A percentile compares a stretch with the other conserved stretches of the same genome.
Conservation (phyloP, 2,797 vertebrate genomes). For the Typhlichthys subterraneus region DNA sequence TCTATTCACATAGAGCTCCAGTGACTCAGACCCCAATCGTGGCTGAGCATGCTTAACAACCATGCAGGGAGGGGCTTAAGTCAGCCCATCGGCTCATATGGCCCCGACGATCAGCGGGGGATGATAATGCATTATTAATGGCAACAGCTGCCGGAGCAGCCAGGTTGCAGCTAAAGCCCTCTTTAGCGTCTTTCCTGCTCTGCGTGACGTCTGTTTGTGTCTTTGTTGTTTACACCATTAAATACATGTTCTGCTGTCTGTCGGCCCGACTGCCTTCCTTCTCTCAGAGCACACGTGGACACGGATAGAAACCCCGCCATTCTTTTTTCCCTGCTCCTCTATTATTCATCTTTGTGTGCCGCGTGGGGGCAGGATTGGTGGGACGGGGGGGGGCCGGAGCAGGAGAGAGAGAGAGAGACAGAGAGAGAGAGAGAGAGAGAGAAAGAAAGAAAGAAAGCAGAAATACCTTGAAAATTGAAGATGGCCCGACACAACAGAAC, state of each 20-base stretch:
- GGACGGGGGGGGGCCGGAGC: conserved; percentile 33
- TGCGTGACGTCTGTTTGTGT: conserved; percentile 1
- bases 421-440: conserved; percentile 23
- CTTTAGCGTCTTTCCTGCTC: conserved; percentile 1
- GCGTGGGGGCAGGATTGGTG: conserved; percentile 41
- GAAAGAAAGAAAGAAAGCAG: conserved; percentile 13
- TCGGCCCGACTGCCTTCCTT: neutral
- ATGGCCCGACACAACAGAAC: neutral
- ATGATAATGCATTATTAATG: conserved; percentile 51
- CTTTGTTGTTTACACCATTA: neutral
- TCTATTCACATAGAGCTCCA: conserved; percentile 8
- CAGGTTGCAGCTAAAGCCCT: neutral
- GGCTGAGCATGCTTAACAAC: neutral
- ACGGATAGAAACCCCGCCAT: conserved; percentile 19
- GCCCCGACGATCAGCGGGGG: conserved; percentile 29
- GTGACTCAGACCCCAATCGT: conserved; percentile 21
- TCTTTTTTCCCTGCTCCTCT: conserved; percentile 28
- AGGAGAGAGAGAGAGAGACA: conserved; percentile 25
- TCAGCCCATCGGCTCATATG: conserved; percentile 34
- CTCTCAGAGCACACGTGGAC: conserved; percentile 4
- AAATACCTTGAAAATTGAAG: conserved; percentile 45
- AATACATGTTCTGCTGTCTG: neutral
- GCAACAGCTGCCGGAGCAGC: conserved; percentile 22
- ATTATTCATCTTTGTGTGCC: conserved; percentile 54
- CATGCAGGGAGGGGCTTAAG: conserved; percentile 10